Evolutionary conservation across 2,888 invertebrate species (phyloP), one percentile per base, ranked within the genome.

Genomic region (Microctonus hyperodae): DNA sequence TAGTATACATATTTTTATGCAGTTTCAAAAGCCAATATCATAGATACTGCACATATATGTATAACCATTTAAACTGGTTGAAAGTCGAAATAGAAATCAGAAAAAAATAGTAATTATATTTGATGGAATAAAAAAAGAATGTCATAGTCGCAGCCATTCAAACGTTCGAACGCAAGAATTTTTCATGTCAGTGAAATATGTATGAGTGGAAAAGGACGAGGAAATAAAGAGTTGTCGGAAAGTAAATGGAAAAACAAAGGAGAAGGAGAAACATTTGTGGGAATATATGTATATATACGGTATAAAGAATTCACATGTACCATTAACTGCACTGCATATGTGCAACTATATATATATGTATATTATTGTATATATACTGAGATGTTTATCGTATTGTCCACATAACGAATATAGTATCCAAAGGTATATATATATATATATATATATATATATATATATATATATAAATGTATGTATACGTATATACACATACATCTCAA

Each of bases 171-270:
- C 58, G 35, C n/a, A n/a, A n/a, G n/a, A 59, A 67, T 59, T 67
- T 67, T 67, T 67, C 67, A 69, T 67, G 69, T 67, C 61, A 67
- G 64, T 67, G 25, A 64, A 67, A 60, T n/a, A n/a, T 65, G 64
- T 61, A 69, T 67, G 66, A 58, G 48, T 20, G 53, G 62, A 67
- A 62, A 60, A 64, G 55, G 56, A 57, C 53, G 61, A 20, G 9
- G 48, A 20, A 60, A 16, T 25, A 28, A 60, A 33, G 56, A 28
- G n/a, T 13, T 16, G 16, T 23, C 25, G 7, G 22, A n/a, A 13
- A 31, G n/a, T 16, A 28, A 28, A 16, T 16, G 20, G n/a, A 16
- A 35, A 23, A 25, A 16, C n/a, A 55, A 16, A 16, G 5, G 20
- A 44, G 9, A n/a, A 50, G 4, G 7, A 3, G 3, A 13, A 6